Evolutionary conservation across 1,140 invertebrate genomes (phyloP).

Genomic region (Ericerus pela): DNA sequence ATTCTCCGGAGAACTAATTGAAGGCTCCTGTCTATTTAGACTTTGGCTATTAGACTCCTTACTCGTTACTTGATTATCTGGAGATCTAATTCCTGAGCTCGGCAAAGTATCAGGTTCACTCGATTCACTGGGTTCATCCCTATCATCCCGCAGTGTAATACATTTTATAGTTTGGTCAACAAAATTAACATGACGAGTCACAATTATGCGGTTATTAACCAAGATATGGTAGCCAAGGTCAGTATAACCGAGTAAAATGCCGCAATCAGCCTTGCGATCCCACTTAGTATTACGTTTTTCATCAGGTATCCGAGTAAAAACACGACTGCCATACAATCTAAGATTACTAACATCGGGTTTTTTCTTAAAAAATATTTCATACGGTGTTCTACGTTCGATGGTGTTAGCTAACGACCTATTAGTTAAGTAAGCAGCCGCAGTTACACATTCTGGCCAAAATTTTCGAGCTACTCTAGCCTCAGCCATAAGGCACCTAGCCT

Average conservation of each 20-base stretch:
- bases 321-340: constrained; percentile 21
- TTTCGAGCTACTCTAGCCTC: constrained; percentile 12
- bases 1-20: background rate
- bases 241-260: background rate
- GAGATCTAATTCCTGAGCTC: too few species aligned
- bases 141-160: too few species aligned
- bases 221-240: background rate
- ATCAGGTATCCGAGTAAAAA: constrained; percentile 21
- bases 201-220: too few species aligned
- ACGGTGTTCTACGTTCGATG: background rate
- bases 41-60: too few species aligned
- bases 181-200: too few species aligned
- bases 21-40: too few species aligned
- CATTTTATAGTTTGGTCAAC: too few species aligned
- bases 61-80: too few species aligned
- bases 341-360: background rate
- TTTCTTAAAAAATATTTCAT: constrained; percentile 3
- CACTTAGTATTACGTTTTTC: constrained; percentile 20
- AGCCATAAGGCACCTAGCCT: constrained; percentile 17
- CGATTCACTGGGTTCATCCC: too few species aligned
- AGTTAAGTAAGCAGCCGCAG: constrained; percentile 15
- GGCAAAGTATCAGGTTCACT: too few species aligned
- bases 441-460: constrained; percentile 18
- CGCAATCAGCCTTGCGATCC: constrained; percentile 4
- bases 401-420: constrained; percentile 16